These are phyloP conservation scores for Dallia pectoralis DNA, from an alignment of 2,797 vertebrate species.

Conservation along the genomic window DNA sequence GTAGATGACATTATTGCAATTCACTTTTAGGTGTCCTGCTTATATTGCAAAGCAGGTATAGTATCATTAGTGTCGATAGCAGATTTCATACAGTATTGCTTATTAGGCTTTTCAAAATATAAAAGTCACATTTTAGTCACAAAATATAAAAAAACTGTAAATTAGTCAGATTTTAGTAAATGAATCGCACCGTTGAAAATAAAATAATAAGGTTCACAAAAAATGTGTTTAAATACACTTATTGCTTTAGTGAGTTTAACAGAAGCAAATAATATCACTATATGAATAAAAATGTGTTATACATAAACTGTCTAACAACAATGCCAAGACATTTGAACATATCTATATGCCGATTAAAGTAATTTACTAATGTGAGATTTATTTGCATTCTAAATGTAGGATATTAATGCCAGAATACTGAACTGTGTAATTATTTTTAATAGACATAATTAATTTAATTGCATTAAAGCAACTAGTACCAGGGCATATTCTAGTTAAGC, in stretches of 20 bases:
- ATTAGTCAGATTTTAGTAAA: neutral
- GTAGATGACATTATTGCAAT: neutral
- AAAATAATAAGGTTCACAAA: neutral
- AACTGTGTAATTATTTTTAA: neutral
- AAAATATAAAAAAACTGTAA: neutral
- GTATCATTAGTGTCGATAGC: constrained; percentile 1
- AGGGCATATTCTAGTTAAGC: neutral
- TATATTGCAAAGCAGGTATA: constrained; percentile 20
- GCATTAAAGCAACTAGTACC: constrained; percentile 55
- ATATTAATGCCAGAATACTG: neutral
- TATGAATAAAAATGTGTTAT: neutral
- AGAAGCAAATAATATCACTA: neutral
- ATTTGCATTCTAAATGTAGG: neutral
- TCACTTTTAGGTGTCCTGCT: neutral
- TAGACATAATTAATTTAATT: neutral
- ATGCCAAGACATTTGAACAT: neutral
- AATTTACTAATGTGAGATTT: neutral
- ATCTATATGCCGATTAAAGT: neutral
- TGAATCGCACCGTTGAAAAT: neutral
- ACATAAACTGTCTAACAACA: neutral
- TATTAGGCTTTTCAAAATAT: neutral
- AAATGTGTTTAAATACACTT: neutral
- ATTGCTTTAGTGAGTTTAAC: neutral
- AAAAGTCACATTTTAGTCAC: neutral
- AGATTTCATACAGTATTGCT: neutral